Base-by-base conservation (phyloP, 2,888 invertebrate genomes). In the Seira ritae region DNA sequence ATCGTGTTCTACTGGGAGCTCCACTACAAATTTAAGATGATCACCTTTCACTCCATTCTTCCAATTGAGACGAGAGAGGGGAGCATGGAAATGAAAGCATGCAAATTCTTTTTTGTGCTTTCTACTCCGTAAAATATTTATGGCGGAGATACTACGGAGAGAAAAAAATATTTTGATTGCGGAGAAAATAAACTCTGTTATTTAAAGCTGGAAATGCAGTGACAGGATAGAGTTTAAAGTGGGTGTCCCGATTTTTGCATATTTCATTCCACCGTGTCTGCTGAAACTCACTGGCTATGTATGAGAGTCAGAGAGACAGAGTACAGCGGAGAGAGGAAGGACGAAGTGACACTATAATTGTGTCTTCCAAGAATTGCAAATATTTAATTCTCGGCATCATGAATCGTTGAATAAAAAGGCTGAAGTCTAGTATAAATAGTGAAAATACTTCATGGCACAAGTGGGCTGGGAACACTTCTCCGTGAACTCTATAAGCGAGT, bases 1-100 rank as follows among this genome's bases (percentile, higher is more conserved):
- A 68, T 68, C 55, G 19, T 68, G 76, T 68, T 68, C 68, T 76
- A 31, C 68, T 19, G 31, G 68, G 68, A 76, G 67, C 60, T 67
- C 50, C 23, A 68, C 55, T 68, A 68, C 68, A 68, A 76, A 68
- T 68, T 68, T 68, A 55, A 76, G 68, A 68, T 76, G 76, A 76
- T 76, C 76, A 68, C 50, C 68, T 55, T 24, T 55, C 68, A 20
- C 46, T 62, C 20, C n/a, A 4, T 24, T 42, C 24, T 46, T 19
- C 46, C n/a, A 42, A 46, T 23, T 6, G 6, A 66, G 12, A 66
- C 22, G 22, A n/a, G 23, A 1, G 4, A n/a, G n/a, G n/a, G 19
- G 69, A 31, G 69, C 37, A 78, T 78, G 78, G 31, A 66, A 78
- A 78, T 78, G 71, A 71, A 66, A 22, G 46, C 66, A 70, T 71